Evolutionary conservation across 2,797 vertebrate species (phyloP).

Genomic region (Sciurus vulgaris): DNA sequence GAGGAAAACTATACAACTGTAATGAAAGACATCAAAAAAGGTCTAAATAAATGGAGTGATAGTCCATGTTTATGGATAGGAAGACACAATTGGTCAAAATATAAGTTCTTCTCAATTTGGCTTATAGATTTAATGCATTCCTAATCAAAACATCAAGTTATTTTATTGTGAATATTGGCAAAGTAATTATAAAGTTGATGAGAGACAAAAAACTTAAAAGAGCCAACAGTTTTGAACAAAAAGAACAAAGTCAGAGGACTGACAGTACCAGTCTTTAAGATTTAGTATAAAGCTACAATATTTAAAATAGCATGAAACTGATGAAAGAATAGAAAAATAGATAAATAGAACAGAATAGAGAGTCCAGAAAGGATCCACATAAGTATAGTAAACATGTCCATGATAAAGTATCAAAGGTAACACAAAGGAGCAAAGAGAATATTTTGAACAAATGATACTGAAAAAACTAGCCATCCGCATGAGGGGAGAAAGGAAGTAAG

Average conservation of each 20-base stretch:
- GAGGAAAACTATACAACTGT: neutral
- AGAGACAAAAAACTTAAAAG: neutral
- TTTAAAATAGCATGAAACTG: neutral
- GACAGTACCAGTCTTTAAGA: neutral
- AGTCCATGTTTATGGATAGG: neutral
- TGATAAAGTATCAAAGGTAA: neutral
- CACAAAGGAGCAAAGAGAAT: neutral
- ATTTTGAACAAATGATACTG: neutral
- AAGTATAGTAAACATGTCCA: neutral
- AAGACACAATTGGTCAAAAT: neutral
- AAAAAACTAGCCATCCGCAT: too few species aligned
- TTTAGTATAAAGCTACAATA: neutral
- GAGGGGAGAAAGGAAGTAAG: too few species aligned
- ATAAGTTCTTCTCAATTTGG: neutral
- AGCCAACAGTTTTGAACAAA: neutral
- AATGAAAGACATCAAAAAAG: neutral
- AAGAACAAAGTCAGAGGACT: neutral
- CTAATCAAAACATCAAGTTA: too few species aligned
- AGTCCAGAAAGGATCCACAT: neutral
- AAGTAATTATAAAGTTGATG: neutral
- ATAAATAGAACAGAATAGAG: neutral
- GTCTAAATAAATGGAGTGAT: neutral
- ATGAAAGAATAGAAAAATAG: neutral
- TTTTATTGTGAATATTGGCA: neutral
- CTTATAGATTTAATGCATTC: neutral